Percentiles rank a stretch among this genome's conserved stretches.
Evolutionary conservation across 2,888 invertebrate species (phyloP).

Genomic region (Oscheius myriophilus): DNA sequence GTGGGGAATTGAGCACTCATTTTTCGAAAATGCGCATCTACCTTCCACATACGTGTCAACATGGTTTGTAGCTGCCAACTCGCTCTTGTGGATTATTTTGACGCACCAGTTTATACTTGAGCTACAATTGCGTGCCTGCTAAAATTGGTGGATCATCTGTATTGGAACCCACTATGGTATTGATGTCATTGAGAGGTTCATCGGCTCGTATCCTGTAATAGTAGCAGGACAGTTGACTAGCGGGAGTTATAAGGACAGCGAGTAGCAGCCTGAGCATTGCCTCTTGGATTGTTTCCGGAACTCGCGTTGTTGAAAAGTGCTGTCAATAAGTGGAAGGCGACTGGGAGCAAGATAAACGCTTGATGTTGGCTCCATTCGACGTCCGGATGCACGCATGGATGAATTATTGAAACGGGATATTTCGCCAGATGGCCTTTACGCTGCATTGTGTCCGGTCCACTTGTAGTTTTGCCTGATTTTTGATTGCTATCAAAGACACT

Average conservation of each 20-base stretch:
- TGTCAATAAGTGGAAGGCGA: neutral
- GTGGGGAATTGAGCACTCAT: slow-evolving; percentile 16
- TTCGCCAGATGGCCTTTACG: no score
- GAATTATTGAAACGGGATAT: slow-evolving; percentile 21
- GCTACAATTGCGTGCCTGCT: slow-evolving; percentile 19
- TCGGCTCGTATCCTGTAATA: slow-evolving; percentile 23
- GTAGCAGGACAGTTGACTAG: slow-evolving; percentile 15
- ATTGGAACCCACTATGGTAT: slow-evolving; percentile 13
- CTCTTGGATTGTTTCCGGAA: slow-evolving; percentile 9
- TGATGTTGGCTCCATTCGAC: neutral
- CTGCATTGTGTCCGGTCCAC: no score
- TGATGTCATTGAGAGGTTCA: neutral
- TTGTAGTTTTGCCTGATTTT: no score
- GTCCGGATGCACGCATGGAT: slow-evolving; percentile 20
- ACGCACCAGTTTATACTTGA: slow-evolving; percentile 5
- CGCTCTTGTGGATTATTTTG: slow-evolving; percentile 23
- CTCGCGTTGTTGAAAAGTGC: neutral
- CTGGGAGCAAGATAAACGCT: slow-evolving; percentile 7
- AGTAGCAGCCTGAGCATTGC: neutral
- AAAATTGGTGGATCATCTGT: neutral
- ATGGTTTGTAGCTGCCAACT: slow-evolving; percentile 3
- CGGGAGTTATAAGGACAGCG: neutral
- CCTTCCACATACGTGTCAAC: slow-evolving; percentile 20
- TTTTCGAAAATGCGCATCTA: slow-evolving; percentile 18
- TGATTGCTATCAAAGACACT: no score